Percentiles rank a stretch among this genome's conserved stretches.
These are phyloP conservation scores for Chrysemys picta DNA, from an alignment of 2,113 vertebrate genomes.

Conservation along the genomic window DNA sequence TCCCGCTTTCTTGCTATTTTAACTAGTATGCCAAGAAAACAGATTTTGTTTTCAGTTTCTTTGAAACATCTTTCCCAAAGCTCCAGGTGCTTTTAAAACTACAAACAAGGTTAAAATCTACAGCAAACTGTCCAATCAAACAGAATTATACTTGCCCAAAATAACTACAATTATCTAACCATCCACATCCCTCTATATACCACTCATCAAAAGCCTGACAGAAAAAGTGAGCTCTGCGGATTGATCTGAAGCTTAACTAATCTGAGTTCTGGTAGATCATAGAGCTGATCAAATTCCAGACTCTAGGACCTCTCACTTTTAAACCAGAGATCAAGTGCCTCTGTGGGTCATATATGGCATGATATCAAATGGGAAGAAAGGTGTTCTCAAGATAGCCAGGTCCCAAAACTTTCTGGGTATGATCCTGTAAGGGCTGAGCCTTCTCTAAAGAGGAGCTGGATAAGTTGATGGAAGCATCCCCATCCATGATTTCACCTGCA, in stretches of 20 bases:
- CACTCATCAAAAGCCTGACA: background rate
- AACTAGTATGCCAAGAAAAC: background rate
- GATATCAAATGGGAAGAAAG: background rate
- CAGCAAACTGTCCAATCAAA: background rate
- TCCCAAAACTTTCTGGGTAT: background rate
- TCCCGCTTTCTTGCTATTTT: too few species aligned
- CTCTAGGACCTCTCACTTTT: background rate
- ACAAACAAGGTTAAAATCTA: background rate
- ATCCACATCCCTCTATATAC: background rate
- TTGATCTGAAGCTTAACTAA: background rate
- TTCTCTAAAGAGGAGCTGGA: background rate
- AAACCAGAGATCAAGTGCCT: background rate
- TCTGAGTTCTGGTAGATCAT: fast-evolving
- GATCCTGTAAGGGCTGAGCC: background rate
- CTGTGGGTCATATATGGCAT: background rate
- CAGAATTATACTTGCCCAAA: background rate
- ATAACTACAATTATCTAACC: background rate
- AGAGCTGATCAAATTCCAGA: background rate
- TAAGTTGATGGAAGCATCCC: background rate
- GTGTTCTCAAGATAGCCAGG: background rate
- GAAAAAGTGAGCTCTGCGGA: background rate
- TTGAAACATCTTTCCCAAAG: background rate
- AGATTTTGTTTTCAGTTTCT: background rate
- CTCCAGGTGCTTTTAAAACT: background rate
- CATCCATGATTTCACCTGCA: constrained; percentile 79